These are phyloP conservation scores for Xiphorhynchus erythropygius DNA, from an alignment of 2,797 vertebrate species.

Conservation along the genomic window DNA sequence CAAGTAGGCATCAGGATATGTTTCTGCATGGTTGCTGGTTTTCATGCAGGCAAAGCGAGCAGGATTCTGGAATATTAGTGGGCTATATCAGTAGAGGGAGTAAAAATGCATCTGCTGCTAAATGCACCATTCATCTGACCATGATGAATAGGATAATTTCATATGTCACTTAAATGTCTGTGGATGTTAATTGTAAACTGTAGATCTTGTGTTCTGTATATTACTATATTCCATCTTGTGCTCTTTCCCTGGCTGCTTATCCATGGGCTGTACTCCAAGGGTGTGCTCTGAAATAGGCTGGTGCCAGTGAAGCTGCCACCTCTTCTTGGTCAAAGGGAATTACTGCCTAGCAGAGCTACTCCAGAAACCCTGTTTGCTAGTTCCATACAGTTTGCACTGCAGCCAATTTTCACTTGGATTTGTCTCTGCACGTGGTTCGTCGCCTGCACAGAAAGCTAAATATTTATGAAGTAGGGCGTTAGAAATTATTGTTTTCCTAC, in stretches of 20 bases:
- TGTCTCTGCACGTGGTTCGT: conserved; percentile 10
- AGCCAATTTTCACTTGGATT: conserved; percentile 18
- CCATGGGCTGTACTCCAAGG: neutral
- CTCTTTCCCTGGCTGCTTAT: neutral
- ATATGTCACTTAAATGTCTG: neutral
- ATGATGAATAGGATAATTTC: neutral
- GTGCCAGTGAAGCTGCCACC: neutral
- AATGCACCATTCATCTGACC: neutral
- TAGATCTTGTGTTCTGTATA: neutral
- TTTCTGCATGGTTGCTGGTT: neutral
- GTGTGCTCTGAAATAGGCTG: neutral
- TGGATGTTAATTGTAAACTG: neutral
- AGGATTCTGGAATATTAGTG: neutral
- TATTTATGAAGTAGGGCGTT: conserved; percentile 39
- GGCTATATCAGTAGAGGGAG: neutral
- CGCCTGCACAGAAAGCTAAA: conserved; percentile 26
- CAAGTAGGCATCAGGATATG: neutral
- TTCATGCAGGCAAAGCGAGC: neutral
- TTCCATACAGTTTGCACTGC: neutral
- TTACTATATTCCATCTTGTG: neutral
- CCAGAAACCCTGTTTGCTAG: neutral
- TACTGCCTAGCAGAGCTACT: neutral
- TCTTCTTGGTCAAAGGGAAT: neutral
- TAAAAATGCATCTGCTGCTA: neutral
- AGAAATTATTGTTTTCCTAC: conserved; percentile 61